Conservation (phyloP, 2,797 vertebrate genomes). For the Lagocephalus sceleratus region DNA sequence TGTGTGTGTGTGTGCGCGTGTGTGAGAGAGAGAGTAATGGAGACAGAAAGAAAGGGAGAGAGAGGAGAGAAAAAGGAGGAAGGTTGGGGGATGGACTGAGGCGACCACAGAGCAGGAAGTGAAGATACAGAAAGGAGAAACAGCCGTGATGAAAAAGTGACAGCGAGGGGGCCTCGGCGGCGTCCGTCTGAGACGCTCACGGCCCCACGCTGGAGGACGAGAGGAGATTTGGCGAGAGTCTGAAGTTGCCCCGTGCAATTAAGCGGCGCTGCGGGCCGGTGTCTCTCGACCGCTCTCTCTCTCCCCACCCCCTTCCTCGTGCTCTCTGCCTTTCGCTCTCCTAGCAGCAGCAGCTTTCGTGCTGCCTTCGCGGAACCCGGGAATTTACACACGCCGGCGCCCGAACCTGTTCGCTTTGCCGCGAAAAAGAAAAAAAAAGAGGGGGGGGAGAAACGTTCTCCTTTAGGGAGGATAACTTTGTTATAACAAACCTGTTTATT, state of each 20-base stretch:
- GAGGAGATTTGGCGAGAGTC: slow-evolving; percentile 45
- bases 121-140: slow-evolving; percentile 65
- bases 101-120: slow-evolving; percentile 77
- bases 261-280: slow-evolving; percentile 49
- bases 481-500: too few relatives aligned
- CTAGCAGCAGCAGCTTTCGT: slow-evolving; percentile 67
- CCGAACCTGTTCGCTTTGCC: not conserved
- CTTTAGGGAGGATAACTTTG: not conserved
- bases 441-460: not conserved
- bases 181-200: slow-evolving; percentile 29
- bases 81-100: slow-evolving; percentile 74
- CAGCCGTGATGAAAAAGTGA: slow-evolving; percentile 37
- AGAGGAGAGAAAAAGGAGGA: slow-evolving; percentile 60
- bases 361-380: slow-evolving; percentile 28
- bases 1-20: slow-evolving; percentile 46
- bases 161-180: slow-evolving; percentile 36
- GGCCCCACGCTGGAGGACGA: slow-evolving; percentile 19
- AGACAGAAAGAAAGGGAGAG: slow-evolving; percentile 10
- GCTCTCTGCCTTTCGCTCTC: slow-evolving; percentile 66
- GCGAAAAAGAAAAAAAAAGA: not conserved
- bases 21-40: slow-evolving; percentile 39
- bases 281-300: slow-evolving; percentile 41
- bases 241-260: slow-evolving; percentile 56
- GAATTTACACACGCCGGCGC: slow-evolving; percentile 14
- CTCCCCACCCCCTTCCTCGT: slow-evolving; percentile 69